Percentiles rank a stretch among this genome's conserved stretches.
These are phyloP conservation scores for Melieria omissa DNA, from an alignment of 2,888 invertebrate genomes.

Conservation along the genomic window DNA sequence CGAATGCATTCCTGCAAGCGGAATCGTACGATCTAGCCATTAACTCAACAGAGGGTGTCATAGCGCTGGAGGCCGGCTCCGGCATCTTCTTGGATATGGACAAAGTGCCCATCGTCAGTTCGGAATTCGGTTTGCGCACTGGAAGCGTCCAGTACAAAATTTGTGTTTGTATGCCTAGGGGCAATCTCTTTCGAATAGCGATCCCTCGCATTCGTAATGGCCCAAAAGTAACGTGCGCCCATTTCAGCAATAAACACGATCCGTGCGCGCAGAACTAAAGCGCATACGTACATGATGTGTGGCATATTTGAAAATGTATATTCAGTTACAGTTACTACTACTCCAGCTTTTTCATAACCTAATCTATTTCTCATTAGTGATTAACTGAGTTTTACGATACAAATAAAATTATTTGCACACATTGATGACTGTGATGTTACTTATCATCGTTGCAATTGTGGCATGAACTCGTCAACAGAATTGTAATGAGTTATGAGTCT, in stretches of 20 bases:
- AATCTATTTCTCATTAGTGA: too few species aligned
- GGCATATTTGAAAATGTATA: too few species aligned
- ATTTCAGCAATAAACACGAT: conserved; percentile 62
- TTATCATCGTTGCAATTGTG: too few species aligned
- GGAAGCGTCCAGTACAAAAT: conserved; percentile 80
- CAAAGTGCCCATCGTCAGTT: conserved; percentile 75
- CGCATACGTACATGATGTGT: too few species aligned
- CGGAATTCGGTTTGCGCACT: conserved; percentile 66
- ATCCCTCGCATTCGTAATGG: conserved; percentile 70
- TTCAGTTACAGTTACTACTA: too few species aligned
- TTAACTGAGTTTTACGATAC: too few species aligned
- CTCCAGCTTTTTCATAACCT: too few species aligned
- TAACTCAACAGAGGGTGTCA: conserved; percentile 82
- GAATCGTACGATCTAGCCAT: conserved; percentile 80
- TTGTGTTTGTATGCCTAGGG: conserved; percentile 91
- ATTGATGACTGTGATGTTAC: too few species aligned
- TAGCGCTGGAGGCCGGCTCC: conserved; percentile 76
- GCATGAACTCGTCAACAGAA: too few species aligned
- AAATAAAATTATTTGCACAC: too few species aligned
- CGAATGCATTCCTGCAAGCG: conserved; percentile 78
- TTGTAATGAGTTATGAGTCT: too few species aligned
- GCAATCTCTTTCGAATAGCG: conserved; percentile 82
- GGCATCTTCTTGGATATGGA: conserved; percentile 79
- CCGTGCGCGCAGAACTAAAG: conserved; percentile 53
- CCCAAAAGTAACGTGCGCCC: conserved; percentile 62